A percentile compares a stretch with the other conserved stretches of the same genome.
Evolutionary conservation across 2,113 vertebrate species (phyloP).

Genomic region (Globicephala melas): DNA sequence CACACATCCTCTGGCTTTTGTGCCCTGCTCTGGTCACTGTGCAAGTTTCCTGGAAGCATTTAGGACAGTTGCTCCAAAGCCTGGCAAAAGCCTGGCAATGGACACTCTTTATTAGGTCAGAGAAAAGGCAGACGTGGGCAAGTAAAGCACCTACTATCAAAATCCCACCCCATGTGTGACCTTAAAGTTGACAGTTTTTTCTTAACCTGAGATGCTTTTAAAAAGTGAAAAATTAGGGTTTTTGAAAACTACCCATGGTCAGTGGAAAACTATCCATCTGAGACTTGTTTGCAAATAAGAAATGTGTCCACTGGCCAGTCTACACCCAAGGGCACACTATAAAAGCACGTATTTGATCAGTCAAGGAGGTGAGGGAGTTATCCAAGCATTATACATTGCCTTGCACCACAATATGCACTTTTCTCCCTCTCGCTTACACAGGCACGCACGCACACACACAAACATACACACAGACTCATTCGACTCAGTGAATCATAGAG

Average conservation of each 20-base stretch:
- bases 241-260: conserved; percentile 27
- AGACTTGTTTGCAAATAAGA: conserved; percentile 21
- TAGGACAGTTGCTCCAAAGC: background rate
- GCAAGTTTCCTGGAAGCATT: conserved; percentile 54
- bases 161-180: conserved; percentile 55
- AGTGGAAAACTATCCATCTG: background rate
- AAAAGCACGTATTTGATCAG: background rate
- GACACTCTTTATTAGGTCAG: background rate
- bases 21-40: background rate
- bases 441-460: background rate
- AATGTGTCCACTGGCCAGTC: background rate
- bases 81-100: background rate
- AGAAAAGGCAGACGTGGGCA: conserved; percentile 54
- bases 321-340: background rate
- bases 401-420: background rate
- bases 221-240: conserved; percentile 27
- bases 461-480: background rate
- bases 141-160: conserved; percentile 37
- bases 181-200: conserved; percentile 52
- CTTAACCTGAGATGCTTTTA: conserved; percentile 37
- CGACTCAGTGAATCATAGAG: background rate
- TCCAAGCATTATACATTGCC: background rate
- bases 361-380: background rate
- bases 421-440: background rate
- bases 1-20: background rate